Percentiles rank a stretch among this genome's conserved stretches.
Conservation (phyloP, 1,140 invertebrate genomes). For the Gonioctena quinquepunctata region DNA sequence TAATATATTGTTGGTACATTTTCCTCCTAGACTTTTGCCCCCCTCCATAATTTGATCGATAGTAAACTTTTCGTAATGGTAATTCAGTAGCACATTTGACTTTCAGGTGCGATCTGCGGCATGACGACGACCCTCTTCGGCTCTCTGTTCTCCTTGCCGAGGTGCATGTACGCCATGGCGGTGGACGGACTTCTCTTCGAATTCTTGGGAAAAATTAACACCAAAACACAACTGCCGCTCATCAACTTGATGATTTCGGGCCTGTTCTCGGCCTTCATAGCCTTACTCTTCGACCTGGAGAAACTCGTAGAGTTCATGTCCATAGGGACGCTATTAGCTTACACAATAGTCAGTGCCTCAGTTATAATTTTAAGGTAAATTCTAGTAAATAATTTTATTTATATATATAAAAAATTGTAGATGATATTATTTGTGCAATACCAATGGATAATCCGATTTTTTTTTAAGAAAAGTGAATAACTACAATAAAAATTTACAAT, state of each 20-base stretch:
- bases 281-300: conserved; percentile 85
- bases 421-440: no score
- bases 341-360: conserved; percentile 87
- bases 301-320: conserved; percentile 94
- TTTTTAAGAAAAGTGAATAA: no score
- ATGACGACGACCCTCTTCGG: conserved; percentile 88
- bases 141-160: conserved; percentile 79
- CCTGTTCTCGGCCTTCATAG: conserved; percentile 75
- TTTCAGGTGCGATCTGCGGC: conserved; percentile 79
- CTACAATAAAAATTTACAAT: no score
- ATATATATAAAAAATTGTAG: background rate
- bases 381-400: background rate
- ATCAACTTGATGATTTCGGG: conserved; percentile 81
- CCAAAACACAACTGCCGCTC: conserved; percentile 81
- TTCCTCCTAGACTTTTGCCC: no score
- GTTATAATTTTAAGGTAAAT: conserved; percentile 87
- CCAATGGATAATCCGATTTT: no score
- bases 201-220: conserved; percentile 75
- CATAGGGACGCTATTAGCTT: conserved; percentile 87
- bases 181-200: conserved; percentile 83
- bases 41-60: no score
- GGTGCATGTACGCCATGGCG: conserved; percentile 86
- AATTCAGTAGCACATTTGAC: no score
- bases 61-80: no score
- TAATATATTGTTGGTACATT: no score